Conservation (phyloP, 2,888 invertebrate species). For the Xestia ashworthii region DNA sequence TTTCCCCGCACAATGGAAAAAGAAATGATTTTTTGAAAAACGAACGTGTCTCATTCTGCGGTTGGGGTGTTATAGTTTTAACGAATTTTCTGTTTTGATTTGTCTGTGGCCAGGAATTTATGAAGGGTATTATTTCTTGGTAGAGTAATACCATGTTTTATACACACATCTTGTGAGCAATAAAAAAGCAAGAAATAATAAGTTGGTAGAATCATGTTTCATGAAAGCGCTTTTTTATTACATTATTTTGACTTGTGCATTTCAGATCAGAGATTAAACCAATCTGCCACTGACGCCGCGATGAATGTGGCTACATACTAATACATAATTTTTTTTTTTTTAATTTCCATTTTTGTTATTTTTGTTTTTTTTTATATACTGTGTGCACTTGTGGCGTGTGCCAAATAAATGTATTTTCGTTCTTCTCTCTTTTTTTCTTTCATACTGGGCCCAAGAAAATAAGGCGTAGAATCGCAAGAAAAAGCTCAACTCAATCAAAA, state of each 20-base stretch:
- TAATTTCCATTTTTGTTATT: no score
- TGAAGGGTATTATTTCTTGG: neutral
- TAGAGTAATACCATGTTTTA: neutral
- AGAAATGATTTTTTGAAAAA: constrained; percentile 66
- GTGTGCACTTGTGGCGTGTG: no score
- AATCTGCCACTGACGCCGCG: neutral
- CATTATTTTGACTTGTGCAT: neutral
- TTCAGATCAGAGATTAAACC: neutral
- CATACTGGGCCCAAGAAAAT: no score
- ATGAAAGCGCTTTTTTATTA: neutral
- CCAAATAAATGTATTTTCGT: no score
- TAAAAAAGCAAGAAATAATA: neutral
- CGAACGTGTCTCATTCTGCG: constrained; percentile 43
- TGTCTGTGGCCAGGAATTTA: neutral
- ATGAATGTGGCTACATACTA: neutral
- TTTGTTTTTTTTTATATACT: no score
- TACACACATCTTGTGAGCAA: neutral
- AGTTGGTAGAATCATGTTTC: neutral
- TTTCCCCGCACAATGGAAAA: constrained; percentile 65
- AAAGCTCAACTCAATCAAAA: neutral
- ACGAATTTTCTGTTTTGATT: neutral
- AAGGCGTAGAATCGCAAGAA: no score
- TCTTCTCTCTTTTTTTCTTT: no score
- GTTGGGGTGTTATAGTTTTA: constrained; percentile 52
- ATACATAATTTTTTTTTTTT: no score